Evolutionary conservation across 92 coral and sea anemone species (phyloP), one percentile per base, ranked within the genome.

Genomic region (Palythoa grandiflora): DNA sequence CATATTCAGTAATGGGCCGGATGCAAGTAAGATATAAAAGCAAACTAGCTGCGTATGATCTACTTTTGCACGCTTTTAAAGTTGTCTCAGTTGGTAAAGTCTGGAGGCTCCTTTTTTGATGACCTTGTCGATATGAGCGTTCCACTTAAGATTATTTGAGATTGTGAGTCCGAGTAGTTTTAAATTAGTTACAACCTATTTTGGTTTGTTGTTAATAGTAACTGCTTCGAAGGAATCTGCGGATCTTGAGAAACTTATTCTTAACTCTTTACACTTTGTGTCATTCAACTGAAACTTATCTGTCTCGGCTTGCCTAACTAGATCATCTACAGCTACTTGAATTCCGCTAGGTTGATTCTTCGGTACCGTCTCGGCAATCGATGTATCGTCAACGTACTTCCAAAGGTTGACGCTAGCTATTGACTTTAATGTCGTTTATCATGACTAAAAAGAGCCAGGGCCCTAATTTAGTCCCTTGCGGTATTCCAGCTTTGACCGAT

Each of bases 191-290:
- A 66, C 72, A 60, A 65, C 52, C 75, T 65, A 55, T 83, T 70
- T 68, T 17, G 78, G 88, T 84, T 84, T 68, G 79, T 84, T 84
- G 78, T 84, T 84, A 50, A 84, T 84, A 84, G 88, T 84, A 66
- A 68, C 78, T 71, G 88, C 79, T 68, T 84, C 88, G 70, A 84
- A 84, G 17, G 79, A 70, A 70, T 61, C 87, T 83, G 28, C 73
- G 20, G 73, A 36, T 68, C 73, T 68, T 68, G 73, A 28, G 47
- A 74, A 47, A 9, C 57, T 47, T n/a, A 74, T 74, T n/a, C 79
- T 54, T 17, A 74, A 50, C 47, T 75, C 83, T 68, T 75, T 75
- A 63, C 84, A 75, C 72, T 86, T 86, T 9, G 66, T 52, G 38
- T 86, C 73, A 48, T 75, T 90, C 38, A 90, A 60, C 60, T 86